Conservation (phyloP, 2,797 vertebrate species). For the Moxostoma hubbsi region DNA sequence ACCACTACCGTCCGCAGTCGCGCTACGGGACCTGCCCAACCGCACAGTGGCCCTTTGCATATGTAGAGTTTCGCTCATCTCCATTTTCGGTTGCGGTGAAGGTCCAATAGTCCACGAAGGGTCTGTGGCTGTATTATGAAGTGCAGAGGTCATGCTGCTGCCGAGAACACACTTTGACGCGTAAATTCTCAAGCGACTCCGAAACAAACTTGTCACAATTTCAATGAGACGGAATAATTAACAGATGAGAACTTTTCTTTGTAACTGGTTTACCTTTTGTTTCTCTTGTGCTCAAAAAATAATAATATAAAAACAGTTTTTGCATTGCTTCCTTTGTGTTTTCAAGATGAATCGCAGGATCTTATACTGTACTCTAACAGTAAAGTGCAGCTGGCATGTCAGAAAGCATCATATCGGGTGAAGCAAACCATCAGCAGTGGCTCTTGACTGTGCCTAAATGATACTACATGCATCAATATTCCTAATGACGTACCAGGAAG, state of each 20-base stretch:
- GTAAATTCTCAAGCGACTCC: too few species aligned
- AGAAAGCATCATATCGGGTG: not conserved
- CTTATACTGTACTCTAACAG: not conserved
- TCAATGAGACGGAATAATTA: too few species aligned
- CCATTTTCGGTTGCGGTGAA: conserved; percentile 66
- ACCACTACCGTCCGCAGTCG: conserved; percentile 50
- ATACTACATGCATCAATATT: not conserved
- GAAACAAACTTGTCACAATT: too few species aligned
- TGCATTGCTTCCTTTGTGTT: conserved; percentile 10
- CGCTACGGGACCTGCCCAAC: conserved; percentile 46
- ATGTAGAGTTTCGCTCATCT: conserved; percentile 74
- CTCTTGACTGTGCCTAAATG: conserved; percentile 27
- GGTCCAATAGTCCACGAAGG: conserved; percentile 52
- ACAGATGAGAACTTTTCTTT: not conserved
- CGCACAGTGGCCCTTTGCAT: conserved; percentile 54
- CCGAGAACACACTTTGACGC: not conserved
- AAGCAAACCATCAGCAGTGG: conserved; percentile 3
- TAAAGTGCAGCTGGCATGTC: conserved; percentile 13
- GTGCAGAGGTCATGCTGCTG: conserved; percentile 62
- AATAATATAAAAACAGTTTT: not conserved
- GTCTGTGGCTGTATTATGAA: conserved; percentile 21
- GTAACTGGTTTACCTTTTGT: not conserved
- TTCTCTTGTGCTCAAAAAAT: not conserved
- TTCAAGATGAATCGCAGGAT: not conserved
- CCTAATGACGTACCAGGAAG: conserved; percentile 47